phyloP scores from a whole-genome alignment of 1,140 invertebrate genomes.

The Formica selysi region DNA sequence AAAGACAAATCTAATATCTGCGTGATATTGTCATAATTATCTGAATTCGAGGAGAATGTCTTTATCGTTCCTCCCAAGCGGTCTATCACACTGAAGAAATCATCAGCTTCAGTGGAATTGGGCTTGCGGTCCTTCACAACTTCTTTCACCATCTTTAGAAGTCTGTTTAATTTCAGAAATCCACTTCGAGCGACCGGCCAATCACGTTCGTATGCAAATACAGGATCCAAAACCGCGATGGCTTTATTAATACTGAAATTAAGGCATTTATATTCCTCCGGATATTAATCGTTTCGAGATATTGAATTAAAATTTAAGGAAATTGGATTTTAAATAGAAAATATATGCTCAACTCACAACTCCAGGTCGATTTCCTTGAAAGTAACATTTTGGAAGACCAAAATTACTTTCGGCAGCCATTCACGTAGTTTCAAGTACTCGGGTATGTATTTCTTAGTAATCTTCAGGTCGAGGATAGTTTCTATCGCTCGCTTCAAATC shows the following conservation, averaged over 20 bases:
- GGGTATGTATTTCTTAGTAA: slow-evolving; percentile 85
- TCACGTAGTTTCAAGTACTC: slow-evolving; percentile 82
- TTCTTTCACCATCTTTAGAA: slow-evolving; percentile 76
- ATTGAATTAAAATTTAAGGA: neutral
- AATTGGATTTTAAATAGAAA: neutral
- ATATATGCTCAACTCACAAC: slow-evolving; percentile 75
- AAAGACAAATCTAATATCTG: slow-evolving; percentile 74
- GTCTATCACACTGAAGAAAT: slow-evolving; percentile 61
- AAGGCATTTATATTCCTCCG: slow-evolving; percentile 14
- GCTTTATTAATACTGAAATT: slow-evolving; percentile 77
- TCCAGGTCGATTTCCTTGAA: slow-evolving; percentile 80
- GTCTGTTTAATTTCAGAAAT: slow-evolving; percentile 75
- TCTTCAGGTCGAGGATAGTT: slow-evolving; percentile 85
- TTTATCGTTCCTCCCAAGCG: slow-evolving; percentile 45
- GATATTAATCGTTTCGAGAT: neutral
- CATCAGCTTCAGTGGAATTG: neutral
- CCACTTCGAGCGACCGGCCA: slow-evolving; percentile 74
- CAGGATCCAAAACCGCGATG: slow-evolving; percentile 74
- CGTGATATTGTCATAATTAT: slow-evolving; percentile 72
- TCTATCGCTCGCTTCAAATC: slow-evolving; percentile 79
- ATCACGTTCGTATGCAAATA: slow-evolving; percentile 75
- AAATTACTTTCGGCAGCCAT: slow-evolving; percentile 80
- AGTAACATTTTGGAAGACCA: slow-evolving; percentile 77
- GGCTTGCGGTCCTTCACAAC: slow-evolving; percentile 39
- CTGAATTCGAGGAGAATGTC: slow-evolving; percentile 27